Evolutionary conservation across 2,888 invertebrate species (phyloP), one percentile per base, ranked within the genome.

Genomic region (Troglohyphantes excavatus): DNA sequence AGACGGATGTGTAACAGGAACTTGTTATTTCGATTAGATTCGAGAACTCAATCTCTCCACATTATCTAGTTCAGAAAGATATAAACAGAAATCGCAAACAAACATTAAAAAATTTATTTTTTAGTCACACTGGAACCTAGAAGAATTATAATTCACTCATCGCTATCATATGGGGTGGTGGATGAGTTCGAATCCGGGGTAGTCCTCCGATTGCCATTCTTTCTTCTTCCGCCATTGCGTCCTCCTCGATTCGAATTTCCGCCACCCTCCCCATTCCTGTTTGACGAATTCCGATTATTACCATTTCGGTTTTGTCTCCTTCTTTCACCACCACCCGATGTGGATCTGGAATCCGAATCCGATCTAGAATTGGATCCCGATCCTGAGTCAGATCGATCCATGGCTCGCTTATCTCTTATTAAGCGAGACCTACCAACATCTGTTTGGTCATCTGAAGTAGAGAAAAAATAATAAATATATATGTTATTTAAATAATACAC

Each of bases 131-230:
- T 70, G 72, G 78, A 86, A 72, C 46, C 70, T 6, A 13, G 3
- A 21, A 26, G 27, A n/a, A 5, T 27, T 70, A 11, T 29, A 21
- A 26, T 29, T 59, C 61, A 86, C 11, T 86, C 78, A 23, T 86
- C 86, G 19, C 76, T 78, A 19, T 85, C 85, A 39, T 53, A 63
- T 61, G 59, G 76, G 2, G 86, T 78, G 19, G 86, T 70, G 0
- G 75, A 65, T 5, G 70, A 76, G 21, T 68, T 78, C 1, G 63
- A 78, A 19, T 78, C 86, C 43, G 59, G 33, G 19, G 59, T 86
- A 5, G 70, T 76, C 11, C 78, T 79, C 29, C 78, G 78, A 21
- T 78, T 78, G n/a, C n/a, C 53, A 39, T 43, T 63, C 63, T 21
- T 29, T 26, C 29, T 65, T 82, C 27, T 27, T 23, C 72, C 63